Evolutionary conservation across 1,140 invertebrate species (phyloP).

Genomic region (Araneus ventricosus): DNA sequence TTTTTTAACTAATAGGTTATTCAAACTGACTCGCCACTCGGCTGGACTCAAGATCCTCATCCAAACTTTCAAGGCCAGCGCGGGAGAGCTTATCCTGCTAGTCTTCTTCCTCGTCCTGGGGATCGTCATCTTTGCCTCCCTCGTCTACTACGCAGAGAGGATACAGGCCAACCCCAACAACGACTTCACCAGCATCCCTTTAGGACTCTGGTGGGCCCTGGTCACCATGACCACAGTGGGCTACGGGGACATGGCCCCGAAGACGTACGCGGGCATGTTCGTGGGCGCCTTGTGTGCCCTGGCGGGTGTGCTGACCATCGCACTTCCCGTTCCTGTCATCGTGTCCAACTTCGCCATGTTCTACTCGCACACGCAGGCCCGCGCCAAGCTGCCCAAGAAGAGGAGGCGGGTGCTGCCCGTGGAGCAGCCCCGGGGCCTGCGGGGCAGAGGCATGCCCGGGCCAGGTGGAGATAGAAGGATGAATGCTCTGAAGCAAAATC

Average conservation of each 20-base stretch:
- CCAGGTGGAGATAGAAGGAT: too few species aligned
- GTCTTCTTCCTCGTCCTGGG: conserved; percentile 96
- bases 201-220: conserved; percentile 91
- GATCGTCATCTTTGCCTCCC: conserved; percentile 99
- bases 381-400: too few species aligned
- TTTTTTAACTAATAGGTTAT: too few species aligned
- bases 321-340: conserved; percentile 89
- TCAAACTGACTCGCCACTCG: too few species aligned
- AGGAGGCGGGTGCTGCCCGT: too few species aligned
- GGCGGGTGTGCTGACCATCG: conserved; percentile 94
- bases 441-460: too few species aligned
- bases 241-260: conserved; percentile 37
- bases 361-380: too few species aligned
- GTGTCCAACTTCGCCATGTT: too few species aligned
- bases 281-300: conserved; percentile 93
- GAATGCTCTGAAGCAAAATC: too few species aligned
- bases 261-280: conserved; percentile 81
- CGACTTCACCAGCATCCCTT: conserved; percentile 98
- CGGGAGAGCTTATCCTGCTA: conserved; percentile 91
- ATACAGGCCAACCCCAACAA: conserved; percentile 97
- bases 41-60: too few species aligned
- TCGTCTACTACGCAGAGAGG: conserved; percentile 99
- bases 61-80: too few species aligned
- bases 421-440: too few species aligned
- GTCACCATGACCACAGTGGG: conserved; percentile 91